These are phyloP conservation scores for Umimayanthus chanpuru DNA, from an alignment of 92 coral and sea anemone species.

Conservation along the genomic window DNA sequence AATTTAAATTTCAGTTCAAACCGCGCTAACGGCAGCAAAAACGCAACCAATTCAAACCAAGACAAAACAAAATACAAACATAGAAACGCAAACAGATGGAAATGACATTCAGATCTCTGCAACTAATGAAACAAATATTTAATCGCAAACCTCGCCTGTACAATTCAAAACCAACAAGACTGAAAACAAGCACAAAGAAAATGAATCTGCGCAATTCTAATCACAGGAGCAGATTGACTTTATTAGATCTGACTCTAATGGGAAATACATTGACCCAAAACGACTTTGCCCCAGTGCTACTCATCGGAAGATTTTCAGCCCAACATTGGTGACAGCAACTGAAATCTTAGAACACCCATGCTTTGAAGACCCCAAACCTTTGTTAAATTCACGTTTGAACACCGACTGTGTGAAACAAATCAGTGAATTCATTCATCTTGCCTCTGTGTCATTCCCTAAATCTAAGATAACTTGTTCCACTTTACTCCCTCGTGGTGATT, in stretches of 20 bases:
- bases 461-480: neutral
- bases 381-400: constrained; percentile 11
- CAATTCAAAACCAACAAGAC: too few relatives aligned
- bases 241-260: constrained; percentile 31
- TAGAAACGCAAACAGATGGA: neutral
- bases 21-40: neutral
- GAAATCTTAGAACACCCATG: constrained; percentile 14
- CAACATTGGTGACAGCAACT: neutral
- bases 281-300: neutral
- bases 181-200: neutral
- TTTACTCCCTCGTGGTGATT: neutral
- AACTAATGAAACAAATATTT: too few relatives aligned
- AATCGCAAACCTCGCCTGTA: neutral
- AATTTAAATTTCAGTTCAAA: too few relatives aligned
- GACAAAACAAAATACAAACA: neutral
- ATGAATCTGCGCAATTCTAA: too few relatives aligned
- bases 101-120: neutral
- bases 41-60: neutral
- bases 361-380: neutral
- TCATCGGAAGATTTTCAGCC: constrained; percentile 27
- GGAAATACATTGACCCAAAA: constrained; percentile 30
- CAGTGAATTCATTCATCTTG: neutral
- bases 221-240: constrained; percentile 1
- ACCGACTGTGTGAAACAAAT: constrained; percentile 17
- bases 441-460: neutral